phyloP scores from a whole-genome alignment of 2,888 invertebrate genomes.

The Holacanthella duospinosa region DNA sequence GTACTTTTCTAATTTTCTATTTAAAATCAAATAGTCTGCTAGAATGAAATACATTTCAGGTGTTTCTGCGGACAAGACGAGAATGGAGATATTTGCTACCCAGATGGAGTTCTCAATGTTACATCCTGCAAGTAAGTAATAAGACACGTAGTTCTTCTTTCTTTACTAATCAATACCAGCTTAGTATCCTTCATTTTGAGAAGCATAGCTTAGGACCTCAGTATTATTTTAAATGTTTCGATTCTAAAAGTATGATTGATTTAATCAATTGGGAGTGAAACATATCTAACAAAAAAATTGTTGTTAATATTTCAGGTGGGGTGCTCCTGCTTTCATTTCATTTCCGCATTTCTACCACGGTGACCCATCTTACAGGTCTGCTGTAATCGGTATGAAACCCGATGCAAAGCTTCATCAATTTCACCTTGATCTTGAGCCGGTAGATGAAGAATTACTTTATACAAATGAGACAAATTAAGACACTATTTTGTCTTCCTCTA shows the following conservation, averaged over 20 bases:
- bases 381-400: conserved; percentile 58
- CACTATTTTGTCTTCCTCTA: neutral
- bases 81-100: conserved; percentile 27
- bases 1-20: conserved; percentile 4
- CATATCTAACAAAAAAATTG: no score
- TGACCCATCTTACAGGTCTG: conserved; percentile 54
- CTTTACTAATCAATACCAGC: neutral
- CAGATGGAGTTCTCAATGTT: conserved; percentile 58
- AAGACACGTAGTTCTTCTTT: conserved; percentile 7
- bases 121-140: conserved; percentile 53
- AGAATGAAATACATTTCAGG: conserved; percentile 29
- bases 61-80: conserved; percentile 60
- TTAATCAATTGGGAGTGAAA: no score
- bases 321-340: conserved; percentile 71
- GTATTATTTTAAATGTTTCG: neutral
- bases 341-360: conserved; percentile 68
- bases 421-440: conserved; percentile 63
- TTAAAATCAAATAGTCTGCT: neutral
- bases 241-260: no score
- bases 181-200: no score
- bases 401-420: conserved; percentile 56
- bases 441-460: no score
- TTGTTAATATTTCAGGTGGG: no score
- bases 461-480: no score
- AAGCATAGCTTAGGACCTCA: no score